Base-by-base conservation (phyloP, 2,113 vertebrate genomes). In the Chaenocephalus aceratus region DNA sequence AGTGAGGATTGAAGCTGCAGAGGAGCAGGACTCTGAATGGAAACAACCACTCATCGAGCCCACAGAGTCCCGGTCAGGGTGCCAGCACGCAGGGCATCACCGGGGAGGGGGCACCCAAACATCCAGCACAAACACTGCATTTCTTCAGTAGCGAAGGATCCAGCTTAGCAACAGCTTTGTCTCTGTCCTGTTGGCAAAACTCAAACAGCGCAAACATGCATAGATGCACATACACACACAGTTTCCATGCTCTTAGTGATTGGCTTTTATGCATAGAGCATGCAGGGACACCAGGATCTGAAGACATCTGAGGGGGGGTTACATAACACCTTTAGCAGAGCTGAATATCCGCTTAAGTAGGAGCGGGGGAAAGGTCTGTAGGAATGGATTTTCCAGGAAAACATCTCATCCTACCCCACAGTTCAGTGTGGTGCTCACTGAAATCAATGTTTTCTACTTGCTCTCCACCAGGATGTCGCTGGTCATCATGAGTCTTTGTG, bases 101-200 rank as follows among this genome's bases (percentile, higher is more conserved):
- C 80, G 84, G 65, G 83, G 89, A 88, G 75, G 88, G 86, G 77
- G 87, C 77, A 91, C 84, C 79, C 83, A 84, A 86, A 95, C 92
- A 91, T 72, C 68, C 78, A 77, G 87, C 95, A 96, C 92, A 83
- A 95, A 92, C 88, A 92, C 85, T 93, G 94, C 96, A 97, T 98
- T 97, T 95, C 95, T 97, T 91, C 84, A 89, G 92, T 88, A 84
- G 83, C 83, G 79, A 95, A 93, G 90, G 92, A 90, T 93, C 88
- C 89, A 96, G 93, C 98, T 97, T 98, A 97, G 97, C 97, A 98
- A 99, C 97, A 96, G 96, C 96, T 97, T 97, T 97, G 96, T 97
- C 89, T 96, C 88, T 62, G 51, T 51, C n/a, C 67, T 62, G 34
- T 63, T 87, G 73, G 84, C 75, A 63, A 77, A 90, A 88, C 88